These are phyloP conservation scores for Cyanoderma ruficeps DNA, from an alignment of 2,113 vertebrate genomes.

Conservation along the genomic window DNA sequence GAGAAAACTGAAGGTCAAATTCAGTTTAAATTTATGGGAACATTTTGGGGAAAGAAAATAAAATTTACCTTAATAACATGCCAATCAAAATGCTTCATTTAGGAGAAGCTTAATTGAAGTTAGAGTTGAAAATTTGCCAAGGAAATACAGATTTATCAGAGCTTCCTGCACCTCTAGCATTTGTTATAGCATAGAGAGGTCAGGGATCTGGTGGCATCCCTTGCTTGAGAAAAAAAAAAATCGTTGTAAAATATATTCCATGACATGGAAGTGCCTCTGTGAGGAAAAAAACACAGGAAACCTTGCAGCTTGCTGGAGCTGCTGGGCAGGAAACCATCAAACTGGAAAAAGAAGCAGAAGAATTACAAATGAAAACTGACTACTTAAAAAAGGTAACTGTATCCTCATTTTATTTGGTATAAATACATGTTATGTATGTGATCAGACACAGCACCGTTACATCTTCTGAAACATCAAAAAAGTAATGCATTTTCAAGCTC, in stretches of 20 bases:
- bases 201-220: neutral
- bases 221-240: neutral
- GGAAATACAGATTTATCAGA: neutral
- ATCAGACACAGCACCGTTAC: neutral
- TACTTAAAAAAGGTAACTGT: conserved; percentile 71
- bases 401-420: neutral
- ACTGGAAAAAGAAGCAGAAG: conserved; percentile 67
- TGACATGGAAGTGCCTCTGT: conserved; percentile 74
- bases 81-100: neutral
- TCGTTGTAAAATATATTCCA: conserved; percentile 27
- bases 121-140: neutral
- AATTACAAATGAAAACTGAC: conserved; percentile 70
- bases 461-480: neutral
- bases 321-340: conserved; percentile 40
- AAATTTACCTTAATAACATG: neutral
- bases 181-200: neutral
- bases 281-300: conserved; percentile 70
- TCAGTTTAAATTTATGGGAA: neutral
- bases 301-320: conserved; percentile 52
- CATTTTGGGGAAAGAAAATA: neutral
- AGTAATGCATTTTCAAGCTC: neutral
- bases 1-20: neutral
- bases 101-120: neutral
- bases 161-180: neutral
- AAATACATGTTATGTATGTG: neutral